Evolutionary conservation across 2,797 vertebrate species (phyloP).

Genomic region (Malurus leucopterus): DNA sequence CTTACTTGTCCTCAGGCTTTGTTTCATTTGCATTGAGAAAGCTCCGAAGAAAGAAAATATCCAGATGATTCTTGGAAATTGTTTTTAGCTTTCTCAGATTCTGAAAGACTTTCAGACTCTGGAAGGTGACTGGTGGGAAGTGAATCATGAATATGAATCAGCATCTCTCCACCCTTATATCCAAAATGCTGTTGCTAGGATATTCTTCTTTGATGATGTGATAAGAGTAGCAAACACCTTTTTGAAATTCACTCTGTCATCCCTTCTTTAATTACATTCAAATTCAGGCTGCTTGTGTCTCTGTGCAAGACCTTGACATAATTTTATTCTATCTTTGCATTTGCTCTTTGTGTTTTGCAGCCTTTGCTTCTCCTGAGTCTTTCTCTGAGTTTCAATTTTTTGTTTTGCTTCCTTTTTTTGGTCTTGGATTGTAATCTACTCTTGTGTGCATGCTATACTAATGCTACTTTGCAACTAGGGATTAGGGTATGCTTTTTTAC

Average conservation of each 20-base stretch:
- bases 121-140: neutral
- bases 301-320: constrained; percentile 12
- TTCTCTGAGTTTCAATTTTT: neutral
- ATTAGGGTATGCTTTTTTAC: neutral
- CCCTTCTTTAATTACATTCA: constrained; percentile 44
- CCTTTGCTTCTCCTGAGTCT: neutral
- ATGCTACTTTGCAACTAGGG: neutral
- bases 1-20: neutral
- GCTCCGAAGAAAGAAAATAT: neutral
- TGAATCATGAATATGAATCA: constrained; percentile 40
- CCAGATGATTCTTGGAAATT: neutral
- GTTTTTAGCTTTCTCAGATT: neutral
- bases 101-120: neutral
- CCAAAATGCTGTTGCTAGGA: constrained; percentile 53
- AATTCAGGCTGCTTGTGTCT: constrained; percentile 2
- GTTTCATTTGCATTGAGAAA: neutral
- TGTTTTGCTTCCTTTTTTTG: neutral
- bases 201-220: constrained; percentile 33
- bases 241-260: constrained; percentile 39
- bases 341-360: neutral
- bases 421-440: neutral
- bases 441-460: neutral
- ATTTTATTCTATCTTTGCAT: neutral
- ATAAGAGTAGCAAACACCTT: constrained; percentile 9
- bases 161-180: constrained; percentile 1